Base-by-base conservation (phyloP, 1,140 invertebrate genomes). In the Apocrypta bakeri region DNA sequence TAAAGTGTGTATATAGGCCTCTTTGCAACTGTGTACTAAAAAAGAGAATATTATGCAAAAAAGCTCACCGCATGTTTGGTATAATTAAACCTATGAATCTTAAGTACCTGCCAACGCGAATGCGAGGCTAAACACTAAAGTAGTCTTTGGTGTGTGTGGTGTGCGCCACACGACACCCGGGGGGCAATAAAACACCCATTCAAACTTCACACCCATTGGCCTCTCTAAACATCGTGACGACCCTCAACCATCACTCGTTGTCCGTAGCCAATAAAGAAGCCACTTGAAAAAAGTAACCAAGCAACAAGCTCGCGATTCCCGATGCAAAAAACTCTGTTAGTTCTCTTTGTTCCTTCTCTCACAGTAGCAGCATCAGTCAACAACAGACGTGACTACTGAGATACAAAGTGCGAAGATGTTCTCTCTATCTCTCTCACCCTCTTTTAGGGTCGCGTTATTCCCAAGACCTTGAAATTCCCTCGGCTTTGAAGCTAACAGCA, bases 401-500 rank as follows among this genome's bases (percentile, higher is more conserved):
- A 42, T 56, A 37, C 12, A 56, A 68, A 75, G 79, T 75, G 79
- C 71, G 48, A 73, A 73, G 61, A 81, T 37, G 71, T 6, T 42
- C 69, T 21, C 68, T 31, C 64, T 9, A n/a, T n/a, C n/a, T n/a
- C n/a, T 31, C 3, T 2, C 33, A 37, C 3, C 69, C 69, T n/a
- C 31, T 21, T 11, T 21, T n/a, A 21, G 21, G 68, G 68, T 29
- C 31, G 31, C 79, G 66, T 27, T 77, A 56, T 81, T 77, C 79
- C 79, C 79, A 81, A 81, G 79, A 81, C 83, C 83, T 84, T 81
- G 83, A 84, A 73, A 81, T 79, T 82, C 75, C 73, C 73, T 56
- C 61, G 33, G 61, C 72, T 80, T 83, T 61, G 64, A 83, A 66
- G 66, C 61, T 61, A 25, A 21, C 63, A 68, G 29, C 71, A 81